phyloP scores from a whole-genome alignment of 2,888 invertebrate species.

The Nomada ruficornis region DNA sequence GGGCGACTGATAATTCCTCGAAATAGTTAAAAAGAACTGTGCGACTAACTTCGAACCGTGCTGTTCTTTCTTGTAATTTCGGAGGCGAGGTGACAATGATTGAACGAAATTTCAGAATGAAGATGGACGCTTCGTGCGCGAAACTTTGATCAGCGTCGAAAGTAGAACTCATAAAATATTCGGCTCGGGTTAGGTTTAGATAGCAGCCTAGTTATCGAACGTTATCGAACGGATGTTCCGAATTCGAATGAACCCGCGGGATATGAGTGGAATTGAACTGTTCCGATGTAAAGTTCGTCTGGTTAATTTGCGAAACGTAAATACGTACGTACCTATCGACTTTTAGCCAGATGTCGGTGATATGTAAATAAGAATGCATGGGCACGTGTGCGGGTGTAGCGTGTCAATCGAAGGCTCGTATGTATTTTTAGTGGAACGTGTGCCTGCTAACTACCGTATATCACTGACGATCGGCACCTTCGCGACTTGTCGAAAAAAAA shows the following conservation, averaged over 20 bases:
- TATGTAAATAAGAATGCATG: slow-evolving; percentile 15
- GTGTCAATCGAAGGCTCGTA: background rate
- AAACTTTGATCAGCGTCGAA: background rate
- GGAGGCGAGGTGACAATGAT: background rate
- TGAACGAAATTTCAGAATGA: background rate
- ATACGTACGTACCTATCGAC: background rate
- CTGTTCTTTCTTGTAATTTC: background rate
- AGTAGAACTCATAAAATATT: background rate
- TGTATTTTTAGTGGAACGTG: slow-evolving; percentile 5
- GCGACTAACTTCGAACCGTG: background rate
- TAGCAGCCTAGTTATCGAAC: no score
- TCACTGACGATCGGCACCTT: background rate
- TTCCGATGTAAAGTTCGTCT: background rate
- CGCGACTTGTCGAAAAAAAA: slow-evolving; percentile 30
- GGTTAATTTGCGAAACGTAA: slow-evolving; percentile 16
- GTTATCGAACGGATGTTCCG: background rate
- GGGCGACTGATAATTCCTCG: background rate
- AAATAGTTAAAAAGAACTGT: background rate
- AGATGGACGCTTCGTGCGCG: background rate
- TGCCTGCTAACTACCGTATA: background rate
- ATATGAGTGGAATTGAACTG: background rate
- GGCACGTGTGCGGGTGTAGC: background rate
- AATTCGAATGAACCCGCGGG: background rate
- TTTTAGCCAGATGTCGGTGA: background rate
- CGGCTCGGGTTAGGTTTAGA: no score